Conservation (phyloP, 30 jellyfish, hydroid and myxozoan genomes). For the Mastigias papua region DNA sequence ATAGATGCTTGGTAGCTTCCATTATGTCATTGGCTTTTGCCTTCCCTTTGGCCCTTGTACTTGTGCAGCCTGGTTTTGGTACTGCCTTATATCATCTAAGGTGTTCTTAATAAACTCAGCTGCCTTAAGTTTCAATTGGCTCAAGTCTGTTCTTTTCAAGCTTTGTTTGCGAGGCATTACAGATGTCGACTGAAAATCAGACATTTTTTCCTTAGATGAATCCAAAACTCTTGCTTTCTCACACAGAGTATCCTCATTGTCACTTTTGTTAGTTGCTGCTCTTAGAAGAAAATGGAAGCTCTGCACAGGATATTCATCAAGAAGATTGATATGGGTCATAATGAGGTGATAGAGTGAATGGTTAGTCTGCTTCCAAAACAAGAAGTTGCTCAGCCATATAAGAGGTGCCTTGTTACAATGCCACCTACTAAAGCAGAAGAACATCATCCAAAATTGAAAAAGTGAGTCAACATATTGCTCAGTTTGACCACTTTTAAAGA, state of each 20-base stretch:
- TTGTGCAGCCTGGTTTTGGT: constrained; percentile 9
- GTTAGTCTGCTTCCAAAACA: constrained; percentile 28
- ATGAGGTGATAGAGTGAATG: constrained; percentile 18
- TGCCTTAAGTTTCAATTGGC: constrained; percentile 7
- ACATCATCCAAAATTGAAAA: constrained; percentile 37
- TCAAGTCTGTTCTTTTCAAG: neutral
- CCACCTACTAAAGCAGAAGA: constrained; percentile 24
- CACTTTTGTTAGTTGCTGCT: constrained; percentile 6
- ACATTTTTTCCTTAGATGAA: neutral
- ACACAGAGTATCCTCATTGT: constrained; percentile 10
- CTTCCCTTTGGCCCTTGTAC: constrained; percentile 15
- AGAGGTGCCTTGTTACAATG: neutral
- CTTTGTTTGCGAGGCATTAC: neutral
- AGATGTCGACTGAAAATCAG: neutral
- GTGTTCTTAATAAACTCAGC: constrained; percentile 21
- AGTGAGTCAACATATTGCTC: neutral
- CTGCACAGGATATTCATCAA: constrained; percentile 43
- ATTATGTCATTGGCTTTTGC: constrained; percentile 14
- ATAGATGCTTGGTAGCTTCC: constrained; percentile 35
- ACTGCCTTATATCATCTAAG: constrained; percentile 4
- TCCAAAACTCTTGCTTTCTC: constrained; percentile 5
- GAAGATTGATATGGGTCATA: constrained; percentile 7
- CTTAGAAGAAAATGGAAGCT: constrained; percentile 16
- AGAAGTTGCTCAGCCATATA: constrained; percentile 33
- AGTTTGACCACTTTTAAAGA: neutral